Conservation (phyloP, 1,140 invertebrate species). For the Batillaria attramentaria region DNA sequence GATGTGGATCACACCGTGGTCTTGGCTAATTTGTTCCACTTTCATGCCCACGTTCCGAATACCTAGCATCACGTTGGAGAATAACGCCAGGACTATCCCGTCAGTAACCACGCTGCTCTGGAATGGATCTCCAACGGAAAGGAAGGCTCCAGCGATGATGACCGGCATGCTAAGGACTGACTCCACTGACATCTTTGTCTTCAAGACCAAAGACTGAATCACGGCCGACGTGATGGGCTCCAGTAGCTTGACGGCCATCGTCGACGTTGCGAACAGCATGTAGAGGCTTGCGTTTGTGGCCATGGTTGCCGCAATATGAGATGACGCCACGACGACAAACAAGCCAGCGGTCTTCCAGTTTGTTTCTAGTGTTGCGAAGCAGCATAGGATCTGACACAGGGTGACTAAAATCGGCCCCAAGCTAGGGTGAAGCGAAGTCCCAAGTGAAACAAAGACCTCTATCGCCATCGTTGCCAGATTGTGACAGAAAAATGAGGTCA, state of each 20-base stretch:
- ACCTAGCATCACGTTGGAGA: constrained; percentile 36
- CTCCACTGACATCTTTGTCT: neutral
- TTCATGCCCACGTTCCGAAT: constrained; percentile 36
- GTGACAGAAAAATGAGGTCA: constrained; percentile 36
- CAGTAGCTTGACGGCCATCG: constrained; percentile 33
- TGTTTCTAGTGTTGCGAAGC: neutral
- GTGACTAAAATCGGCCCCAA: neutral
- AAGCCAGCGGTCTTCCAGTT: neutral
- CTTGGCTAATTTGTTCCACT: neutral
- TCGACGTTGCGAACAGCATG: constrained; percentile 24
- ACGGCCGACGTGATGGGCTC: constrained; percentile 36
- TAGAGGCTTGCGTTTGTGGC: neutral
- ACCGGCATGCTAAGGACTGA: constrained; percentile 22
- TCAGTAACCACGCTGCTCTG: neutral
- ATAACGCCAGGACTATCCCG: constrained; percentile 24
- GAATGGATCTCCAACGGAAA: neutral
- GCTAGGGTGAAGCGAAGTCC: neutral
- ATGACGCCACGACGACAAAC: neutral
- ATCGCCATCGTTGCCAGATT: neutral
- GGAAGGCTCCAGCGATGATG: constrained; percentile 29
- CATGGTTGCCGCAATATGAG: neutral
- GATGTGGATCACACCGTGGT: neutral
- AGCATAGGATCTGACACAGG: neutral
- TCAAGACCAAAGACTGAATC: constrained; percentile 12
- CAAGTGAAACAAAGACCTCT: neutral